phyloP scores from a whole-genome alignment of 1,140 invertebrate genomes.

The Popillia japonica region DNA sequence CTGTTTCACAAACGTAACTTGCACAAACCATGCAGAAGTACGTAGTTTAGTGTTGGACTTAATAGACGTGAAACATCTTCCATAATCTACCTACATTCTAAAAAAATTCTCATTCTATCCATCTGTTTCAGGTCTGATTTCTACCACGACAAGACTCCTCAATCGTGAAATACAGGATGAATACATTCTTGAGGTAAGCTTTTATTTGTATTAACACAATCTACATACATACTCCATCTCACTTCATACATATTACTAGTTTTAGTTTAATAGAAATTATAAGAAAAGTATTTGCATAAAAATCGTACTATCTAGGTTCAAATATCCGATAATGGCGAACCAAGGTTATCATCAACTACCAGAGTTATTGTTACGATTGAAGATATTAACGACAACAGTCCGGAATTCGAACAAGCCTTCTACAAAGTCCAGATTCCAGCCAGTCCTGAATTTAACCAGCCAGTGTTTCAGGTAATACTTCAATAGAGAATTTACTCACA shows the following conservation, averaged over 20 bases:
- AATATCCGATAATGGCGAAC: constrained; percentile 81
- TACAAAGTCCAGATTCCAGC: constrained; percentile 83
- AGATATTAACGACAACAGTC: constrained; percentile 87
- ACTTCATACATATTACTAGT: no score
- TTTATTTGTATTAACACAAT: not conserved
- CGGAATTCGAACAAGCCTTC: constrained; percentile 81
- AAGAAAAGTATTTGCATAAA: no score
- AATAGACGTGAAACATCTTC: no score
- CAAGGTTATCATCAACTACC: constrained; percentile 80
- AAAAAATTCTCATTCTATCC: not conserved
- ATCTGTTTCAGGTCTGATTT: constrained; percentile 41
- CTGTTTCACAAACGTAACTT: not conserved
- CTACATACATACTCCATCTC: not conserved
- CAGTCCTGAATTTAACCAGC: constrained; percentile 64
- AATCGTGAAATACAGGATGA: constrained; percentile 40
- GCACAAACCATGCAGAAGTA: no score
- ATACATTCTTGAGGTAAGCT: constrained; percentile 39
- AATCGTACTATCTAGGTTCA: constrained; percentile 65
- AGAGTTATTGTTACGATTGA: constrained; percentile 82
- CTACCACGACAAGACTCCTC: constrained; percentile 37
- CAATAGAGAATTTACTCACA: not conserved
- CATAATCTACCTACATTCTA: no score
- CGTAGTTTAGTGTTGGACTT: no score
- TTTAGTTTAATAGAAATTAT: no score
- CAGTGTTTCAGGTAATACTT: constrained; percentile 69